phyloP scores from a whole-genome alignment of 2,797 vertebrate genomes.

The Pipistrellus pipistrellus region DNA sequence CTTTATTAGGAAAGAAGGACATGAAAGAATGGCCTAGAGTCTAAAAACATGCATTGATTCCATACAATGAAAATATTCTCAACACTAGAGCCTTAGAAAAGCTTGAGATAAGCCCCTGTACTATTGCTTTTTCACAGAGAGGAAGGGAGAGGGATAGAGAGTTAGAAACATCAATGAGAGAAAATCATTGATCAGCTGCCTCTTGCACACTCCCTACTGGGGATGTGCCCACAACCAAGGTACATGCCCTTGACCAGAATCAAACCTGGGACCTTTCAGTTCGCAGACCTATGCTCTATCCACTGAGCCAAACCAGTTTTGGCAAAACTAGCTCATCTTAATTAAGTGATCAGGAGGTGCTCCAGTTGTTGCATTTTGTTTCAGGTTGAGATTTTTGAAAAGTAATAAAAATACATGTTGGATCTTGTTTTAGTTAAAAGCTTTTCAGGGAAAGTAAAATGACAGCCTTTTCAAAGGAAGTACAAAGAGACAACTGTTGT shows the following conservation, averaged over 20 bases:
- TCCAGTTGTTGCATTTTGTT: conserved; percentile 47
- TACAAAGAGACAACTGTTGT: not conserved
- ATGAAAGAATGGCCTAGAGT: not conserved
- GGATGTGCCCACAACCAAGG: no score
- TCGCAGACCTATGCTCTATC: no score
- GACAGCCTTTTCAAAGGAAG: conserved; percentile 27
- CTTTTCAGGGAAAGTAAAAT: conserved; percentile 38
- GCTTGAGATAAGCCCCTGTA: not conserved
- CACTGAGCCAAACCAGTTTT: no score
- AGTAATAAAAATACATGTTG: not conserved
- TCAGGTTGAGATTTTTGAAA: not conserved
- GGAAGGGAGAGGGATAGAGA: no score
- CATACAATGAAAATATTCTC: not conserved
- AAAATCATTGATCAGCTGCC: no score
- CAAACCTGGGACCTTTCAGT: no score
- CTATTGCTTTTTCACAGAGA: no score
- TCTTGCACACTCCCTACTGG: no score
- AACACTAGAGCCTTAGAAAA: not conserved
- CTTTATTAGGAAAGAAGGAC: not conserved
- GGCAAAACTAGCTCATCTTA: not conserved
- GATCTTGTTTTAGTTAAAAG: conserved; percentile 55
- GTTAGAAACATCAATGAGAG: no score
- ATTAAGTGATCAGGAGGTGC: not conserved
- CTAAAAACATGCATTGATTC: not conserved
- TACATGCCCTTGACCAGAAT: no score